Percentiles rank a stretch among this genome's conserved stretches.
Evolutionary conservation across 2,797 vertebrate species (phyloP).

Genomic region (Spatula clypeata): DNA sequence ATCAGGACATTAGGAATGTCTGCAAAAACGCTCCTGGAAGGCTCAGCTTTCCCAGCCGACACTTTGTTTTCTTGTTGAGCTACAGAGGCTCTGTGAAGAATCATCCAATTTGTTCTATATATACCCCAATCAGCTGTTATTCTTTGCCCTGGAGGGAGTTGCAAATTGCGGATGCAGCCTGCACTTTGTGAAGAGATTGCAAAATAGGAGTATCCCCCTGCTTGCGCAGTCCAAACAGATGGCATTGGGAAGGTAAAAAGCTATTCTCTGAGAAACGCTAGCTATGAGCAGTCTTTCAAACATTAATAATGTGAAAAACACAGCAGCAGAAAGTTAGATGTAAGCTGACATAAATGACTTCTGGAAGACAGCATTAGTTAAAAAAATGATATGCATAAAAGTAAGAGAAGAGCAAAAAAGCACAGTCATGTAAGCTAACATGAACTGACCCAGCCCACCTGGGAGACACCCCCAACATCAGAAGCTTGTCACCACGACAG

Average conservation of each 20-base stretch:
- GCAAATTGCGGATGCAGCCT: constrained; percentile 3
- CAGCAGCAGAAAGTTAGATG: constrained; percentile 43
- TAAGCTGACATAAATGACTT: constrained; percentile 60
- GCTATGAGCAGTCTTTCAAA: constrained; percentile 36
- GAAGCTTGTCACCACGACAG: neutral
- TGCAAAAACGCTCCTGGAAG: constrained; percentile 43
- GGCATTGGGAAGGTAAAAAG: constrained; percentile 32
- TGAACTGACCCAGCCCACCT: neutral
- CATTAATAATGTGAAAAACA: constrained; percentile 56
- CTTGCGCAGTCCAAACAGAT: constrained; percentile 33
- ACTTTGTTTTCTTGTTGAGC: constrained; percentile 51
- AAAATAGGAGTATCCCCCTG: neutral
- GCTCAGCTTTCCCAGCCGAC: neutral
- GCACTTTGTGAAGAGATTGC: neutral
- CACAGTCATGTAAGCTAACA: neutral
- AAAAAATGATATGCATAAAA: constrained; percentile 14
- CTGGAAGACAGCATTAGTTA: constrained; percentile 37
- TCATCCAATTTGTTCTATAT: constrained; percentile 28
- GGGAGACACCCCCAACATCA: neutral
- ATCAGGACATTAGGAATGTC: neutral
- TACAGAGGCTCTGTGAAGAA: constrained; percentile 39
- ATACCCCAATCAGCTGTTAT: constrained; percentile 2
- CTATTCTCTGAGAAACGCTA: neutral
- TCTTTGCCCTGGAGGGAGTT: constrained; percentile 27
- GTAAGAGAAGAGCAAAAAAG: constrained; percentile 1